Evolutionary conservation across 2,113 vertebrate genomes (phyloP).

Genomic region (Malurus elegans): DNA sequence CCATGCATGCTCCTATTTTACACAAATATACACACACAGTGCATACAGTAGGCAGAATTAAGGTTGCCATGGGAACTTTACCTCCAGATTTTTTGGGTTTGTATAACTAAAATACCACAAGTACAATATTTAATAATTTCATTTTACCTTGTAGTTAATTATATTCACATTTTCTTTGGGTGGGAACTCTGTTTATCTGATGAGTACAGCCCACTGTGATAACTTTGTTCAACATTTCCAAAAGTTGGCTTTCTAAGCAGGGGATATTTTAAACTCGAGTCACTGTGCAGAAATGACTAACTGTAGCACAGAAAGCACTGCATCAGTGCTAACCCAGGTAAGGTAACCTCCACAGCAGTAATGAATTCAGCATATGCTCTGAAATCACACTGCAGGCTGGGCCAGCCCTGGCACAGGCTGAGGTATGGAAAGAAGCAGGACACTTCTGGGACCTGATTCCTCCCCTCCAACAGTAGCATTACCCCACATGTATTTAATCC

Average conservation of each 20-base stretch:
- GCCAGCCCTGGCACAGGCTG: neutral
- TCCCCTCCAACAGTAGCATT: neutral
- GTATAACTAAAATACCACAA: constrained; percentile 6
- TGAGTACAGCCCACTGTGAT: neutral
- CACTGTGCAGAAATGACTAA: neutral
- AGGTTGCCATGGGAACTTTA: constrained; percentile 20
- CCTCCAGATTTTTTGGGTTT: neutral
- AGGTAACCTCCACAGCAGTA: neutral
- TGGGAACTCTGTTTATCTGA: neutral
- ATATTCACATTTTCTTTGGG: neutral
- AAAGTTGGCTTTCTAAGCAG: neutral
- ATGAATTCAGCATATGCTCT: neutral
- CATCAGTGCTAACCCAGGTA: neutral
- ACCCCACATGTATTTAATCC: rapidly evolving
- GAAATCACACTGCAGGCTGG: neutral
- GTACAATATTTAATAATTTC: neutral
- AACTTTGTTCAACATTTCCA: neutral
- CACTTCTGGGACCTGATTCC: neutral
- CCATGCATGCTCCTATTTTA: neutral
- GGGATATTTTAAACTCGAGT: neutral
- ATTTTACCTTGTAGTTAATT: constrained; percentile 10
- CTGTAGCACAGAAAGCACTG: neutral
- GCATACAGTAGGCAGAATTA: neutral
- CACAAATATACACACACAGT: neutral
- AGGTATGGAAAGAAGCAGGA: neutral